Evolutionary conservation across 1,140 invertebrate species (phyloP).

Genomic region (Drosophila virilis): DNA sequence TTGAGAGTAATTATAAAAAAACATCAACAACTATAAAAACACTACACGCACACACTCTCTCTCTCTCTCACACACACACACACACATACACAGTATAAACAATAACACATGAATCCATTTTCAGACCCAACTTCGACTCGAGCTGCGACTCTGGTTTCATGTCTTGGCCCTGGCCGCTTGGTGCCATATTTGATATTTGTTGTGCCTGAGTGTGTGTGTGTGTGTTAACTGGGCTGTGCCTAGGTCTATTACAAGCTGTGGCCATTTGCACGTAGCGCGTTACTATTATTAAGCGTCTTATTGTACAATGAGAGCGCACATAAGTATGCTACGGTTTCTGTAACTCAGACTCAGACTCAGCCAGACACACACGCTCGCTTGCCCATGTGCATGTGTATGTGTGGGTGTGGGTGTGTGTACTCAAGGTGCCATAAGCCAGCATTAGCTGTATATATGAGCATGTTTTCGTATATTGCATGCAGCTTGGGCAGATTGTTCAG

Average conservation of each 20-base stretch:
- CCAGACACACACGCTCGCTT: background rate
- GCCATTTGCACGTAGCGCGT: slow-evolving; percentile 67
- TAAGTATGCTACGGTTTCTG: slow-evolving; percentile 46
- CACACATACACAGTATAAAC: slow-evolving; percentile 1
- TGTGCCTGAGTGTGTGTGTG: slow-evolving; percentile 8
- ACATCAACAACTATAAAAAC: slow-evolving; percentile 48
- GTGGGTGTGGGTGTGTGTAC: slow-evolving; percentile 10
- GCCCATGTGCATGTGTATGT: background rate
- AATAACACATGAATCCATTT: slow-evolving; percentile 67
- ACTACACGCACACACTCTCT: slow-evolving; percentile 8
- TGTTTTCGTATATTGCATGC: slow-evolving; percentile 11
- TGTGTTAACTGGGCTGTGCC: slow-evolving; percentile 61
- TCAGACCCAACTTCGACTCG: slow-evolving; percentile 22
- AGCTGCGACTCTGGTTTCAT: slow-evolving; percentile 39
- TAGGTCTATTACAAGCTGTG: slow-evolving; percentile 62
- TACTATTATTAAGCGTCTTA: slow-evolving; percentile 56
- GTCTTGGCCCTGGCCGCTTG: slow-evolving; percentile 65
- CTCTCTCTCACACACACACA: slow-evolving; percentile 1
- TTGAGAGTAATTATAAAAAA: slow-evolving; percentile 75
- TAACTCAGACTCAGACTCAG: background rate
- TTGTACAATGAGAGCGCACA: slow-evolving; percentile 42
- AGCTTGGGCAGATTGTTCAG: slow-evolving; percentile 25
- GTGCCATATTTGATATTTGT: slow-evolving; percentile 41
- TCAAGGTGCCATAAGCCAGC: slow-evolving; percentile 38
- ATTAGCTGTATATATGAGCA: slow-evolving; percentile 15